Evolutionary conservation across 2,113 vertebrate species (phyloP).

Genomic region (Micromys minutus): DNA sequence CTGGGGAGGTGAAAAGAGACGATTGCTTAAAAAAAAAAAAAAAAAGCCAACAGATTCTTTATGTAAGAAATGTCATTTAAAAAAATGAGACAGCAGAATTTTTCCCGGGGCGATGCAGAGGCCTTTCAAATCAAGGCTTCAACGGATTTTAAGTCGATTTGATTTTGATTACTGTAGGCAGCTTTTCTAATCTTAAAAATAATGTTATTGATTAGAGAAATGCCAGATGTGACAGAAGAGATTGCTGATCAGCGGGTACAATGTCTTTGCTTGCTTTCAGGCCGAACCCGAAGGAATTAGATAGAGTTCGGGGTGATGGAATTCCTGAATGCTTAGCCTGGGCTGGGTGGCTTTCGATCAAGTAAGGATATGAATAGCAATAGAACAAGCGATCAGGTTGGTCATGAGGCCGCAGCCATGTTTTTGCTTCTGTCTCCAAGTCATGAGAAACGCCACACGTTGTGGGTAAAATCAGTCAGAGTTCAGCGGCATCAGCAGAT

Average conservation of each 20-base stretch:
- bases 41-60: not conserved
- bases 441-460: not conserved
- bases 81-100: not conserved
- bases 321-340: constrained; percentile 24
- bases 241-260: constrained; percentile 14
- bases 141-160: constrained; percentile 53
- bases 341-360: constrained; percentile 4
- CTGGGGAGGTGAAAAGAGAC: not conserved
- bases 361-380: constrained; percentile 34
- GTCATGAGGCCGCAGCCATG: constrained; percentile 3
- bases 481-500: constrained; percentile 63
- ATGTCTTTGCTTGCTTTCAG: not conserved
- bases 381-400: constrained; percentile 7
- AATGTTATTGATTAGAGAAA: not conserved
- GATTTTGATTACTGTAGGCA: constrained; percentile 61
- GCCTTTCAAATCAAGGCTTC: constrained; percentile 61
- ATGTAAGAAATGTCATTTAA: not conserved
- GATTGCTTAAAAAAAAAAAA: not conserved
- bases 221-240: constrained; percentile 24
- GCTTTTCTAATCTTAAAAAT: not conserved
- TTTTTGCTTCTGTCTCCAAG: constrained; percentile 24
- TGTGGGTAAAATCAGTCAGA: constrained; percentile 64
- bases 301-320: not conserved
- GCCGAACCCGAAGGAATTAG: constrained; percentile 1
- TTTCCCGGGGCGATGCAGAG: constrained; percentile 35